phyloP scores from a whole-genome alignment of 2,888 invertebrate genomes.

The Hirudinaria manillensis region DNA sequence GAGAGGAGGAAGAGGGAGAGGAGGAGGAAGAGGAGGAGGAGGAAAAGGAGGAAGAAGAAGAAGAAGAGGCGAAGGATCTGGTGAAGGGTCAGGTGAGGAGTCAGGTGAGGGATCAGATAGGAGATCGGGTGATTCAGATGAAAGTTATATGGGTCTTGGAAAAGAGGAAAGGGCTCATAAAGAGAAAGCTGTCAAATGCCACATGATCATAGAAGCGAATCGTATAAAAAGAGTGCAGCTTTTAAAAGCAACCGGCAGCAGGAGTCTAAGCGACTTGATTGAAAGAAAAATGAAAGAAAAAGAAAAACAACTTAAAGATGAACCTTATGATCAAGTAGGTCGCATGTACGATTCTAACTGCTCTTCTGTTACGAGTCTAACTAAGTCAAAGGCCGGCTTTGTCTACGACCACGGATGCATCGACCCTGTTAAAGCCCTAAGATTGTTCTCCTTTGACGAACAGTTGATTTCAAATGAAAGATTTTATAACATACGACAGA shows the following conservation, averaged over 20 bases:
- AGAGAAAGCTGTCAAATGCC: neutral
- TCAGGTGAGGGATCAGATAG: no score
- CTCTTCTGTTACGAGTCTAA: slow-evolving; percentile 8
- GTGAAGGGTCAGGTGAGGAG: no score
- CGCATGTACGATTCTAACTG: neutral
- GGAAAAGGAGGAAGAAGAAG: no score
- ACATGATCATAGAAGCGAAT: slow-evolving; percentile 5
- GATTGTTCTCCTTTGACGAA: neutral
- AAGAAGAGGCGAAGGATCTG: no score
- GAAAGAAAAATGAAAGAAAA: slow-evolving; percentile 23
- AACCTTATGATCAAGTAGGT: neutral
- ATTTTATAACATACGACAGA: neutral
- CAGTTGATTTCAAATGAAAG: neutral
- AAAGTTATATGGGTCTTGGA: no score
- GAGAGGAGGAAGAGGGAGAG: no score
- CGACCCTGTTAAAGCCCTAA: neutral
- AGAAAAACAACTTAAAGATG: slow-evolving; percentile 8
- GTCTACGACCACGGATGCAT: neutral
- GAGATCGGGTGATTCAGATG: no score
- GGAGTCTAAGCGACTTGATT: slow-evolving; percentile 13
- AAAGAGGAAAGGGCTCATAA: no score
- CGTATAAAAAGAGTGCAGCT: slow-evolving; percentile 8
- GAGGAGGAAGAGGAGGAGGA: no score
- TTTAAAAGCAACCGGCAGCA: neutral
- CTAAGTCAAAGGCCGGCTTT: neutral